A percentile compares a stretch with the other conserved stretches of the same genome.
Evolutionary conservation across 1,140 invertebrate genomes (phyloP).

Genomic region (Cepaea nemoralis): DNA sequence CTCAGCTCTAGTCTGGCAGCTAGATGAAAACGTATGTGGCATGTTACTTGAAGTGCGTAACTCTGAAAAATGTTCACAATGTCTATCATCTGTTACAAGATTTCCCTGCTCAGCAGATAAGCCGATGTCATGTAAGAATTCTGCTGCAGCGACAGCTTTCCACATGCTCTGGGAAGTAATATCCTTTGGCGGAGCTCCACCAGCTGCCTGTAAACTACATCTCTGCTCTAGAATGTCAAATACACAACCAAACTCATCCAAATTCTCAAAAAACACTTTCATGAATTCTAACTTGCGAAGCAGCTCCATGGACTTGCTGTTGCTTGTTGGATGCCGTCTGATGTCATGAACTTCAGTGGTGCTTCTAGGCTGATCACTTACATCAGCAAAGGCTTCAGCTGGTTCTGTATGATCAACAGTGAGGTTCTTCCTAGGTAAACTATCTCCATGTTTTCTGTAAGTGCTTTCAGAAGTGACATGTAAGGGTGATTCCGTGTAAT

Average conservation of each 20-base stretch:
- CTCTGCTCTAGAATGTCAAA: background rate
- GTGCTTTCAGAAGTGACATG: background rate
- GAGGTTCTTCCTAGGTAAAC: background rate
- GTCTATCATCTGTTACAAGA: background rate
- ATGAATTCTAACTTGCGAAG: background rate
- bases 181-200: too few relatives aligned
- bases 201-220: background rate
- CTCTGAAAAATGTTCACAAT: too few relatives aligned
- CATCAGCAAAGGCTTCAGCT: background rate
- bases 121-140: background rate
- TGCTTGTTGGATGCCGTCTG: background rate
- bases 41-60: too few relatives aligned
- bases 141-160: background rate
- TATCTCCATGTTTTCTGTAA: background rate
- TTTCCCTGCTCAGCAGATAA: background rate
- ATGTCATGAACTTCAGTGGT: background rate
- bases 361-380: background rate
- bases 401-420: background rate
- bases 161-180: background rate
- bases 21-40: too few relatives aligned
- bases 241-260: slow-evolving; percentile 10
- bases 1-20: too few relatives aligned
- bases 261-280: slow-evolving; percentile 7
- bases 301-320: background rate
- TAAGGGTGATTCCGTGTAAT: background rate